A percentile compares a stretch with the other conserved stretches of the same genome.
Conservation (phyloP, 2,888 invertebrate genomes). For the Mythimna pallens region DNA sequence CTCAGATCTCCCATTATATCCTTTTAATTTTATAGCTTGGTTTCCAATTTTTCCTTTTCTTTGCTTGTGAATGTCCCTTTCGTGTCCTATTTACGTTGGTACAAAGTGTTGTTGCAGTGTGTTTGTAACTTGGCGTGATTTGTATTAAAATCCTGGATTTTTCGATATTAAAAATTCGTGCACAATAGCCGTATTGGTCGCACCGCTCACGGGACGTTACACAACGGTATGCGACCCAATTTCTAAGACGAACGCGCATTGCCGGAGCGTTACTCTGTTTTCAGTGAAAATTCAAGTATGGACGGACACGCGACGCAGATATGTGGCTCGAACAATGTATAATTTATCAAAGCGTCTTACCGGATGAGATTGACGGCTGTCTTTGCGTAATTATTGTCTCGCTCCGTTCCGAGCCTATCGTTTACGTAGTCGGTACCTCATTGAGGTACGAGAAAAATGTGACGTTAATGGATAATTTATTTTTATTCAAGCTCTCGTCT, state of each 20-base stretch:
- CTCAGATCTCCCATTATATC: neutral
- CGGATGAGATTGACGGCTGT: constrained; percentile 64
- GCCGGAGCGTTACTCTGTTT: constrained; percentile 71
- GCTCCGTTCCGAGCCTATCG: constrained; percentile 9
- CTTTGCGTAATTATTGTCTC: constrained; percentile 58
- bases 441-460: constrained; percentile 17
- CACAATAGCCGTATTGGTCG: constrained; percentile 62
- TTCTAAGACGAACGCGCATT: constrained; percentile 71
- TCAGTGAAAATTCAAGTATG: constrained; percentile 72
- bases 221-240: constrained; percentile 77
- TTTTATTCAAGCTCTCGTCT: constrained; percentile 11
- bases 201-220: constrained; percentile 68
- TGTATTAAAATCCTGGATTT: constrained; percentile 47
- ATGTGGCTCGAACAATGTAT: constrained; percentile 69
- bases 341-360: constrained; percentile 68
- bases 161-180: constrained; percentile 53
- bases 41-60: neutral
- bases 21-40: neutral
- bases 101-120: no score
- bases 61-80: neutral
- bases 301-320: constrained; percentile 69
- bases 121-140: constrained; percentile 10
- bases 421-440: constrained; percentile 32
- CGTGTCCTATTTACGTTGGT: neutral
- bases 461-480: constrained; percentile 39